phyloP scores from a whole-genome alignment of 2,113 vertebrate species.

The Calyptommatus sinebrachiatus region DNA sequence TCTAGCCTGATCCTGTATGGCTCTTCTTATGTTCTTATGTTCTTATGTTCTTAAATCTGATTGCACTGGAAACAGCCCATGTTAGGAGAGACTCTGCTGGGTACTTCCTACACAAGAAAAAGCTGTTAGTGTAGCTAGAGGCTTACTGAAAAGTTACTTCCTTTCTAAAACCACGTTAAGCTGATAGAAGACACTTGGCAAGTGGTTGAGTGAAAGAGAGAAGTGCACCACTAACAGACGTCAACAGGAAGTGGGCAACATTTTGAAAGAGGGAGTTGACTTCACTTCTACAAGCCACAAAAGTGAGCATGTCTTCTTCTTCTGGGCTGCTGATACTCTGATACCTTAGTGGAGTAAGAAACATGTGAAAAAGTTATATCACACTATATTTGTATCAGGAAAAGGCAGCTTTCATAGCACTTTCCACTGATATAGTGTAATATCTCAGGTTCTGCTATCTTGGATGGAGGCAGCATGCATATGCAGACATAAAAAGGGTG shows the following conservation, averaged over 20 bases:
- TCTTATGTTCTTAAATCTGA: too few species aligned
- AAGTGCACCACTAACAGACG: neutral
- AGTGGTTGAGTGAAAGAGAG: neutral
- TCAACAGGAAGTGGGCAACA: constrained; percentile 21
- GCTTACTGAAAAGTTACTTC: neutral
- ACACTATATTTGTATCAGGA: too few species aligned
- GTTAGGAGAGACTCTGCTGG: neutral
- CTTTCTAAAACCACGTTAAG: neutral
- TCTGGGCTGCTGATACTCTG: neutral
- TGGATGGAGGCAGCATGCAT: too few species aligned
- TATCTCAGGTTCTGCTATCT: too few species aligned
- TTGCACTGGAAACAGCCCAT: neutral
- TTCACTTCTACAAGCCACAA: neutral
- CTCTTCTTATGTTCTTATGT: too few species aligned
- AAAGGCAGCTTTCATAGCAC: too few species aligned
- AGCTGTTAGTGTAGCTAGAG: neutral
- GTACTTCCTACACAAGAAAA: neutral
- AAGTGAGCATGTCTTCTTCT: neutral
- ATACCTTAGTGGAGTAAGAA: too few species aligned
- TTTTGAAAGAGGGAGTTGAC: constrained; percentile 10
- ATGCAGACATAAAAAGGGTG: too few species aligned
- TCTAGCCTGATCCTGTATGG: too few species aligned
- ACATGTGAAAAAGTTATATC: too few species aligned
- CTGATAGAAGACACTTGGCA: neutral
- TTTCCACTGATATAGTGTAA: too few species aligned